These are phyloP conservation scores for Strix aluco DNA, from an alignment of 2,113 vertebrate species.

Conservation along the genomic window DNA sequence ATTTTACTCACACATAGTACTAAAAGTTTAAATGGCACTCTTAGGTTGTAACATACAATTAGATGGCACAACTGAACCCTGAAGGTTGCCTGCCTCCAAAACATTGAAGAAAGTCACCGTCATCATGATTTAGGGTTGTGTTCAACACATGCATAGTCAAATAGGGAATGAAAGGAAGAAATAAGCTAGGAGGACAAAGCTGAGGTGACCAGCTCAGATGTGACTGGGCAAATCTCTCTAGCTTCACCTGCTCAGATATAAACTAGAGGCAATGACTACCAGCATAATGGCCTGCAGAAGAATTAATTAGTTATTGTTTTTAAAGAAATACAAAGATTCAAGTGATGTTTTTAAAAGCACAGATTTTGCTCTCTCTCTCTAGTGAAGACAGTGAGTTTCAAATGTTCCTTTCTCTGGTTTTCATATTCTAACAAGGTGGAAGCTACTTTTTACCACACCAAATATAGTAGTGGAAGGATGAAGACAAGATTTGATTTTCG, in stretches of 20 bases:
- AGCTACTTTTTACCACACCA: not conserved
- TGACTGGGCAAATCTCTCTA: not conserved
- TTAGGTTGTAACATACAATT: not conserved
- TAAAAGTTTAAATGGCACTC: not conserved
- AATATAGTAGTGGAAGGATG: not conserved
- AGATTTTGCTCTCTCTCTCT: not conserved
- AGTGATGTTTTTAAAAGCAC: not conserved
- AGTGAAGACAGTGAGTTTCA: not conserved
- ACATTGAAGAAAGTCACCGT: not conserved
- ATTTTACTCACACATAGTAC: not conserved
- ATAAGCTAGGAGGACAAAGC: not conserved
- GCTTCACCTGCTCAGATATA: not conserved
- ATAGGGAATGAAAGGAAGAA: not conserved
- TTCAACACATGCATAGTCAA: not conserved
- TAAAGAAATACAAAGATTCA: not conserved
- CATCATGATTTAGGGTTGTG: not conserved
- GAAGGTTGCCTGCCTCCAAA: not conserved
- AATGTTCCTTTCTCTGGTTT: not conserved
- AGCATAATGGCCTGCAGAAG: not conserved
- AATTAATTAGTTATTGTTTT: not conserved
- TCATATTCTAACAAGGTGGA: not conserved
- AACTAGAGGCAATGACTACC: not conserved
- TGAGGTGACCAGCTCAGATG: not conserved
- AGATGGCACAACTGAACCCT: not conserved
- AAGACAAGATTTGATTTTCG: not conserved